Evolutionary conservation across 2,888 invertebrate genomes (phyloP), one percentile per base, ranked within the genome.

Genomic region (Altica lythri): DNA sequence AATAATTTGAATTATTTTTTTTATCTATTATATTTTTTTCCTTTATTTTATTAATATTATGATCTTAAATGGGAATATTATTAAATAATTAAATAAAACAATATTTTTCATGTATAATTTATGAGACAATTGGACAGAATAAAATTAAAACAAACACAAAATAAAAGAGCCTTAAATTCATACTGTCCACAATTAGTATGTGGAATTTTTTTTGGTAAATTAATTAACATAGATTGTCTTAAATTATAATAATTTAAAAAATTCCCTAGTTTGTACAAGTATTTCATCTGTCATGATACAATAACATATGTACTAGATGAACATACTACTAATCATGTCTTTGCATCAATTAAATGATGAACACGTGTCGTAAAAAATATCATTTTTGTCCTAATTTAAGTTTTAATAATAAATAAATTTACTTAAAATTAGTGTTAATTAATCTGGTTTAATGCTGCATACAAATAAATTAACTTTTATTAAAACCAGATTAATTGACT

Each of bases 231-330:
- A 52, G 56, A 55, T 48, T 35, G 18, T 49, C 63, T 57, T 61
- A 63, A 44, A 60, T 60, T 51, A 60, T 57, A 68, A 68, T 68
- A 67, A 68, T 62, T 67, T 66, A 67, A 62, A 62, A 62, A 68
- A 68, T 68, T 67, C 62, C 61, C 69, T 69, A 71, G 53, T 71
- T 69, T 69, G 68, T 69, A 70, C 67, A 69, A 61, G 63, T 67
- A 64, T 63, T 67, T 65, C 59, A 56, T 46, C 51, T 51, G 58
- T 37, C 53, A 46, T 58, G 60, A 56, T 45, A 60, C 42, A 46
- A 53, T 54, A 55, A 60, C 57, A 60, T 40, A 50, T 49, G 43
- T 46, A 40, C 49, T 43, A 54, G 57, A 61, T 55, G 57, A 65
- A 61, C 62, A 59, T 54, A 63, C 65, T 63, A 64, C 62, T 49